Conservation (phyloP, 2,797 vertebrate species). For the Sciurus carolinensis region DNA sequence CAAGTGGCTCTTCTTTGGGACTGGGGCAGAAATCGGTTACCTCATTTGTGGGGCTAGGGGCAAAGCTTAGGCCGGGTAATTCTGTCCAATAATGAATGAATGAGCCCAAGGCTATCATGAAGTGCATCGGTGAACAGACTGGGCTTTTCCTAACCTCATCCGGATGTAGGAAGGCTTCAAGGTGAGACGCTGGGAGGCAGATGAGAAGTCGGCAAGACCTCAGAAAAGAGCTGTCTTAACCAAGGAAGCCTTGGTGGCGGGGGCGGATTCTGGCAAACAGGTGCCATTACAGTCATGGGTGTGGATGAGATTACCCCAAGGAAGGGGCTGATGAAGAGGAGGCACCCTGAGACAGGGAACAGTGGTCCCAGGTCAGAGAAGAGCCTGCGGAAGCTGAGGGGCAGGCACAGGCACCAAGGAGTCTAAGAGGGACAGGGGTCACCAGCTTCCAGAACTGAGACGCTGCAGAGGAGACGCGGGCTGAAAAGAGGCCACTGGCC, state of each 20-base stretch:
- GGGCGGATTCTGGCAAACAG: neutral
- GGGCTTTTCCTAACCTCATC: neutral
- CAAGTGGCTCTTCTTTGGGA: neutral
- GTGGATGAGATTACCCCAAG: neutral
- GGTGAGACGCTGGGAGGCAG: neutral
- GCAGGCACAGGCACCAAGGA: neutral
- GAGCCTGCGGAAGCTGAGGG: neutral
- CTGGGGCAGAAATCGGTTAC: neutral
- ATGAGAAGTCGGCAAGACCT: neutral
- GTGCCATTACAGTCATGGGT: neutral
- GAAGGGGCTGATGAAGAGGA: neutral
- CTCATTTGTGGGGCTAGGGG: neutral
- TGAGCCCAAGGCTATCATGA: neutral
- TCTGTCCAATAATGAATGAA: neutral
- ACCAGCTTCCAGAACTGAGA: neutral
- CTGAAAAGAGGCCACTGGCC: neutral
- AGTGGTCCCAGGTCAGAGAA: neutral
- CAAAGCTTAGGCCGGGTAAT: neutral
- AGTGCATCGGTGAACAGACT: neutral
- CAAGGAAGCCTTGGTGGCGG: neutral
- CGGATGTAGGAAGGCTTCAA: neutral
- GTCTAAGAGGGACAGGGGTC: neutral
- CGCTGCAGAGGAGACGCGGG: fast-evolving
- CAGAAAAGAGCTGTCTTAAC: neutral
- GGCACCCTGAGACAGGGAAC: neutral